A percentile compares a stretch with the other conserved stretches of the same genome.
These are phyloP conservation scores for Aspidiotus rigidus DNA, from an alignment of 2,888 invertebrate species.

Conservation along the genomic window DNA sequence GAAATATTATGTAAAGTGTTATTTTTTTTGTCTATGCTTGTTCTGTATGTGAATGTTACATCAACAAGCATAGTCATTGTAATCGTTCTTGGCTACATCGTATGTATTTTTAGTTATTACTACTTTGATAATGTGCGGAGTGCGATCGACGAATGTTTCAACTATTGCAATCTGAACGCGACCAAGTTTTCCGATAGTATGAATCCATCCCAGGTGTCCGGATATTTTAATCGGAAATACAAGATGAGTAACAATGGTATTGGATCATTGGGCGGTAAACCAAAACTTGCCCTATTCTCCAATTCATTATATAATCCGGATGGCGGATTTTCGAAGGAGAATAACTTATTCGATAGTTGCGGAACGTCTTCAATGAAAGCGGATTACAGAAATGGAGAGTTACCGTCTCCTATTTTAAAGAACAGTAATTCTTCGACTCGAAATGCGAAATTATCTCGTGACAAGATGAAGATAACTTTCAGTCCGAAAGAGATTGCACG, in stretches of 20 bases:
- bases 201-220: conserved; percentile 16
- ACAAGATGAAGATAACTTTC: background rate
- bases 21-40: conserved; percentile 32
- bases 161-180: conserved; percentile 17
- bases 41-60: conserved; percentile 28
- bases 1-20: conserved; percentile 26
- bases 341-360: background rate
- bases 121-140: conserved; percentile 27
- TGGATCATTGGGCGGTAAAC: background rate
- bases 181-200: conserved; percentile 14
- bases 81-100: conserved; percentile 13
- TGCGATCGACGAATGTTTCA: conserved; percentile 26
- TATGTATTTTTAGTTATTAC: conserved; percentile 29
- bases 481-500: conserved; percentile 1
- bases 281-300: background rate
- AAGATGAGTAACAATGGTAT: conserved; percentile 10
- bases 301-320: background rate
- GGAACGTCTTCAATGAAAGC: background rate
- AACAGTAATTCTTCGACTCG: conserved; percentile 5
- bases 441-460: background rate
- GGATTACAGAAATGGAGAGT: conserved; percentile 9
- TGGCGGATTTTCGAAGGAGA: background rate
- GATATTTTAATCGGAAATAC: conserved; percentile 17
- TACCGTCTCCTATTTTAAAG: conserved; percentile 15
- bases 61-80: conserved; percentile 23